Evolutionary conservation across 2,113 vertebrate species (phyloP), one percentile per base, ranked within the genome.

Genomic region (Otolemur garnettii): DNA sequence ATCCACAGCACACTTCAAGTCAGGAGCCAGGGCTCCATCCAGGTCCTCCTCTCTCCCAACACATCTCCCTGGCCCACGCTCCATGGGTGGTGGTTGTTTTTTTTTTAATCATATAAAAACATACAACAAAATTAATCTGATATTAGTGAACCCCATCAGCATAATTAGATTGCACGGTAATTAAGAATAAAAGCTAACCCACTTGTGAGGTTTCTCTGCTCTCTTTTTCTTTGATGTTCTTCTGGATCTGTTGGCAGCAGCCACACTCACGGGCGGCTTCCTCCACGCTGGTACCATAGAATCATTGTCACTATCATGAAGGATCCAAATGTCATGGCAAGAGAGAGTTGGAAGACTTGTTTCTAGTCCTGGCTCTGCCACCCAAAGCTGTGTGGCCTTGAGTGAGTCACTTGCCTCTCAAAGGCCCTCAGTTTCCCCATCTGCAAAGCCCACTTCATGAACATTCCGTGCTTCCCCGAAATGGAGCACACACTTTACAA

Each of bases 41-140:
- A 72, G 17, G 21, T 62, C 45, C 30, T 69, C 88, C 19, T 38
- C 53, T 55, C 71, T 14, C 13, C 12, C 33, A 28, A 69, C 45
- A 35, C 45, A 57, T 22, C 22, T 26, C 33, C 9, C 1, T 35
- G 69, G 57, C 64, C 69, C 53, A 62, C 26, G 8, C 68, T 53
- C 66, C 15, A 13, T 6, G 42, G 33, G 30, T 50, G 33, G 30
- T 50, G 45, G 22, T 90, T 59, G 17, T 21, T 35, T 38, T 50
- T 8, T 50, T 57, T n/a, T 77, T 90, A 30, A 82, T 30, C 33
- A 21, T 59, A 45, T 35, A n/a, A 88, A 86, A 89, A 82, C 69
- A 62, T 86, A 45, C 84, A 79, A n/a, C 53, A 93, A 83, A 87
- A 60, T 64, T 28, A 77, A 87, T 45, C 59, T 5, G n/a, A 71